These are phyloP conservation scores for Achlya flavicornis DNA, from an alignment of 2,888 invertebrate genomes.

Conservation along the genomic window DNA sequence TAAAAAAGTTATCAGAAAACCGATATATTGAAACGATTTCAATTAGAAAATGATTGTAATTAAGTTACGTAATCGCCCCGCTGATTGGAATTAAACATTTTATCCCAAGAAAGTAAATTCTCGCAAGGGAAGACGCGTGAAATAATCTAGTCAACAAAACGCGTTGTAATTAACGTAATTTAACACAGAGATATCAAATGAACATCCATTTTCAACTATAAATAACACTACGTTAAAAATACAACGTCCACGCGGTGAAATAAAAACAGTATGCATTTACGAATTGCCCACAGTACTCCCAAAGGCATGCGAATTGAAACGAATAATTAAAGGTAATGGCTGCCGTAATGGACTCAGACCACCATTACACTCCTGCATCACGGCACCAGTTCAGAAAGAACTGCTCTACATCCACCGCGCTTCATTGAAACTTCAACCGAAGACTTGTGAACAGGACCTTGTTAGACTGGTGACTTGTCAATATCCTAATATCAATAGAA, in stretches of 20 bases:
- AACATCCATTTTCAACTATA: too few relatives aligned
- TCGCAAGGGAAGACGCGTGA: too few relatives aligned
- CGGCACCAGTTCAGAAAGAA: neutral
- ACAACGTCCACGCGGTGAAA: neutral
- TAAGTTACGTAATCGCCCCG: too few relatives aligned
- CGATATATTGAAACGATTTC: too few relatives aligned
- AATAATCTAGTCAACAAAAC: too few relatives aligned
- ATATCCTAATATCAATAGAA: neutral
- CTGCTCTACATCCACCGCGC: neutral
- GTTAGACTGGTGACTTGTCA: neutral
- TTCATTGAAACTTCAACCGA: neutral
- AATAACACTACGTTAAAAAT: neutral
- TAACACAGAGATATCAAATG: too few relatives aligned
- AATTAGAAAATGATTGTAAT: too few relatives aligned
- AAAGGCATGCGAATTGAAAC: neutral
- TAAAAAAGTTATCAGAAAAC: too few relatives aligned
- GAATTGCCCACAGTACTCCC: neutral
- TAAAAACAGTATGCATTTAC: neutral
- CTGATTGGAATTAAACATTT: too few relatives aligned
- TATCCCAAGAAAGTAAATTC: too few relatives aligned
- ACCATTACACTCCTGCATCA: neutral
- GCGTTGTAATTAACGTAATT: too few relatives aligned
- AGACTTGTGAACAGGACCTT: neutral
- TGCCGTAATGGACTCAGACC: neutral
- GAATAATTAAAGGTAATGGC: slow-evolving; percentile 10